Percentiles rank a stretch among this genome's conserved stretches.
Evolutionary conservation across 1,140 invertebrate species (phyloP).

Genomic region (Samia ricini): DNA sequence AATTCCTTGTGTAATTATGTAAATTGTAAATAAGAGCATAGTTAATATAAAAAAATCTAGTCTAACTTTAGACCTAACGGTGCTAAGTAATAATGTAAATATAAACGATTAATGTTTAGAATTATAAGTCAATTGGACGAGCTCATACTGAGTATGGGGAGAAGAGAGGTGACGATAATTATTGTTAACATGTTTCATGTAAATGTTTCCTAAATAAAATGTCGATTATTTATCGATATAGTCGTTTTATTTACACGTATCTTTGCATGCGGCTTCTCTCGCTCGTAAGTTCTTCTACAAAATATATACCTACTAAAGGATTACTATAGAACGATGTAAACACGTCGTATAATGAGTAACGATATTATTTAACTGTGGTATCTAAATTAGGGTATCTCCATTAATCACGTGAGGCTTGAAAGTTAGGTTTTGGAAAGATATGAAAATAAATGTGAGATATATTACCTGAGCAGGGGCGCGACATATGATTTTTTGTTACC

Average conservation of each 20-base stretch:
- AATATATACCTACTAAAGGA: too few relatives aligned
- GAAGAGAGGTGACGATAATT: too few relatives aligned
- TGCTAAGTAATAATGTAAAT: slow-evolving; percentile 61
- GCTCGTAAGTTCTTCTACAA: not conserved
- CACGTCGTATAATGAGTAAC: too few relatives aligned
- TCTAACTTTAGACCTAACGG: slow-evolving; percentile 73
- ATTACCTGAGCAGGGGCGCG: too few relatives aligned
- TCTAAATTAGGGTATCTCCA: too few relatives aligned
- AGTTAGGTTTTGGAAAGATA: too few relatives aligned
- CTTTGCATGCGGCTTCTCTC: too few relatives aligned
- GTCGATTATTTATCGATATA: slow-evolving; percentile 65
- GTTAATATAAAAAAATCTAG: slow-evolving; percentile 62
- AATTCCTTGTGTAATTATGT: slow-evolving; percentile 52
- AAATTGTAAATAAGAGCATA: slow-evolving; percentile 58
- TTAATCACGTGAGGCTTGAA: too few relatives aligned
- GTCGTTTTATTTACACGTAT: slow-evolving; percentile 2
- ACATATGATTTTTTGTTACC: too few relatives aligned
- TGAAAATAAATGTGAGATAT: too few relatives aligned
- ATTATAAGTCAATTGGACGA: slow-evolving; percentile 41
- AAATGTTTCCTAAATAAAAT: slow-evolving; percentile 75
- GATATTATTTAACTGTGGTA: too few relatives aligned
- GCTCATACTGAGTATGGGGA: slow-evolving; percentile 51
- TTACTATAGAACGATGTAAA: too few relatives aligned
- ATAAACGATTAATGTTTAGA: slow-evolving; percentile 24
- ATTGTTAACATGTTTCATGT: slow-evolving; percentile 68